These are phyloP conservation scores for Hylaeus anthracinus DNA, from an alignment of 1,140 invertebrate genomes.

Conservation along the genomic window DNA sequence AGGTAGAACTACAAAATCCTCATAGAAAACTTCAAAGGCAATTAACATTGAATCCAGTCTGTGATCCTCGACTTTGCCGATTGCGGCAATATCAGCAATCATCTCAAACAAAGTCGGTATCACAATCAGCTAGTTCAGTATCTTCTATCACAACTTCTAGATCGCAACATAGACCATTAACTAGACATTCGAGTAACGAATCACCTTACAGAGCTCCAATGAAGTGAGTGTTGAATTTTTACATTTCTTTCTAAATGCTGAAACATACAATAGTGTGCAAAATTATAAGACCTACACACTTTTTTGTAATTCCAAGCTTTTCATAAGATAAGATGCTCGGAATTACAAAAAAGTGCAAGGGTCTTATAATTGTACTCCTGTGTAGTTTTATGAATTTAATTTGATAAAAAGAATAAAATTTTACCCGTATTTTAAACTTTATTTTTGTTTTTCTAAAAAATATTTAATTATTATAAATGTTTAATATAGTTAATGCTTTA, in stretches of 20 bases:
- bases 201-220: conserved; percentile 71
- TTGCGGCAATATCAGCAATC: conserved; percentile 74
- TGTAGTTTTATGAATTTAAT: neutral
- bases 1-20: conserved; percentile 83
- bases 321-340: too few species aligned
- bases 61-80: conserved; percentile 86
- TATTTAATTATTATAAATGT: conserved; percentile 3
- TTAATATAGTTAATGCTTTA: too few species aligned
- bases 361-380: too few species aligned
- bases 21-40: conserved; percentile 91
- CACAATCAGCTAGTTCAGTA: conserved; percentile 38
- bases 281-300: too few species aligned
- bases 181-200: conserved; percentile 74
- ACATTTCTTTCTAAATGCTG: neutral
- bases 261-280: too few species aligned
- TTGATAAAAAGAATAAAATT: neutral
- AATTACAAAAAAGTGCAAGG: too few species aligned
- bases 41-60: conserved; percentile 89
- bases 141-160: conserved; percentile 63
- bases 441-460: conserved; percentile 20
- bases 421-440: neutral
- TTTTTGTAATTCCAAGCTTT: too few species aligned
- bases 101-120: conserved; percentile 32
- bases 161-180: conserved; percentile 69
- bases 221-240: conserved; percentile 60